Conservation (phyloP, 2,888 invertebrate species). For the Synanthedon myopaeformis region DNA sequence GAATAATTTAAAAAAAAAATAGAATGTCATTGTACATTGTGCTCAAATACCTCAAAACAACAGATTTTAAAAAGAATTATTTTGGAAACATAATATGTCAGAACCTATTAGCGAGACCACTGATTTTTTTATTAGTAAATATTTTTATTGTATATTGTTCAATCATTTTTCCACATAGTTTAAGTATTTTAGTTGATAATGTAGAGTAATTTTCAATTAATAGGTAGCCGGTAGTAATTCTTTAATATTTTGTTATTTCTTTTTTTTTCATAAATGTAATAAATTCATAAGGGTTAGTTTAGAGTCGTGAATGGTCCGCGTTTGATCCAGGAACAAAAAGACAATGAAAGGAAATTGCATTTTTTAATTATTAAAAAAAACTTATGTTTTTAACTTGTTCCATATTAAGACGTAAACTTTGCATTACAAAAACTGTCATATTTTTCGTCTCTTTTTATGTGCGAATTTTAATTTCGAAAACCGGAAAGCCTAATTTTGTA, state of each 20-base stretch:
- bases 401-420: no score
- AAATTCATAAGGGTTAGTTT: slow-evolving; percentile 54
- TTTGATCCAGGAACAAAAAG: slow-evolving; percentile 60
- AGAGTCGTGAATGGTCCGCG: slow-evolving; percentile 38
- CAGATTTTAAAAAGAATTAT: slow-evolving; percentile 6
- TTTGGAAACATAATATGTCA: slow-evolving; percentile 17
- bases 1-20: slow-evolving; percentile 7
- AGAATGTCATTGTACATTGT: slow-evolving; percentile 19
- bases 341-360: slow-evolving; percentile 66
- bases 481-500: no score
- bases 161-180: slow-evolving; percentile 66
- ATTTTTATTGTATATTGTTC: slow-evolving; percentile 69
- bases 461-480: no score
- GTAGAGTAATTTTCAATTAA: slow-evolving; percentile 64
- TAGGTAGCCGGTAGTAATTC: slow-evolving; percentile 64
- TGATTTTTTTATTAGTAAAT: slow-evolving; percentile 56
- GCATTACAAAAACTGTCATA: no score
- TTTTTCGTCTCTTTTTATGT: no score
- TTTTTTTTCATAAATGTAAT: slow-evolving; percentile 60
- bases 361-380: slow-evolving; percentile 16
- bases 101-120: slow-evolving; percentile 31
- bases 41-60: slow-evolving; percentile 41
- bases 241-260: slow-evolving; percentile 67
- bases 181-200: slow-evolving; percentile 63
- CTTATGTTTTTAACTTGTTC: no score